Conservation (phyloP, 2,888 invertebrate species). For the Pristionchus japonicus region DNA sequence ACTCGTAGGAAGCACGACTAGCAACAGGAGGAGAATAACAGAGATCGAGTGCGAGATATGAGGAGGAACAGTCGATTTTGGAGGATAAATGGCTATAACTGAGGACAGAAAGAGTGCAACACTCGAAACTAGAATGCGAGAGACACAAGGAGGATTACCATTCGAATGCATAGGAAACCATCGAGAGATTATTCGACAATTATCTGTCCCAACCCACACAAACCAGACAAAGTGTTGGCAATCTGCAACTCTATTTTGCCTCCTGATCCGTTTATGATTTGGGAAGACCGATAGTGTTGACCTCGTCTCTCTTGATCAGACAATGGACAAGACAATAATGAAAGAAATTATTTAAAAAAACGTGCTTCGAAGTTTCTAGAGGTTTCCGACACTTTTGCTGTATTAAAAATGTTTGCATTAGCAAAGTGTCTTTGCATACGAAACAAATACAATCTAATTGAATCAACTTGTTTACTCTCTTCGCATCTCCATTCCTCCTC, state of each 20-base stretch:
- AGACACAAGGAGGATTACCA: neutral
- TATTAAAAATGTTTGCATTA: too few relatives aligned
- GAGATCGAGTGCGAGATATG: neutral
- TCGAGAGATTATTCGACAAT: neutral
- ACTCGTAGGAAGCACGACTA: neutral
- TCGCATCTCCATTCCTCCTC: neutral
- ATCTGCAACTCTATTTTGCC: too few relatives aligned
- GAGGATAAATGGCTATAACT: neutral
- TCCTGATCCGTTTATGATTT: too few relatives aligned
- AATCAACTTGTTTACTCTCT: neutral
- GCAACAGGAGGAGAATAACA: neutral
- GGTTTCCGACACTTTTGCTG: too few relatives aligned
- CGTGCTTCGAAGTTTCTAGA: too few relatives aligned
- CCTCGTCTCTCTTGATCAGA: too few relatives aligned
- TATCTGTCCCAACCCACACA: neutral
- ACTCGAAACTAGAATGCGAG: neutral
- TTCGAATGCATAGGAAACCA: neutral
- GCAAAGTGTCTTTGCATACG: too few relatives aligned
- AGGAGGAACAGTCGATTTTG: neutral
- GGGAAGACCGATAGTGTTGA: too few relatives aligned
- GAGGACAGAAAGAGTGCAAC: neutral
- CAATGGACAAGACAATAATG: too few relatives aligned
- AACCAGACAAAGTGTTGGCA: neutral
- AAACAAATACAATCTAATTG: too few relatives aligned
- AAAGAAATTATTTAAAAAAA: too few relatives aligned